Percentiles rank a stretch among this genome's conserved stretches.
These are phyloP conservation scores for Megamerina dolium DNA, from an alignment of 2,888 invertebrate genomes.

Conservation along the genomic window DNA sequence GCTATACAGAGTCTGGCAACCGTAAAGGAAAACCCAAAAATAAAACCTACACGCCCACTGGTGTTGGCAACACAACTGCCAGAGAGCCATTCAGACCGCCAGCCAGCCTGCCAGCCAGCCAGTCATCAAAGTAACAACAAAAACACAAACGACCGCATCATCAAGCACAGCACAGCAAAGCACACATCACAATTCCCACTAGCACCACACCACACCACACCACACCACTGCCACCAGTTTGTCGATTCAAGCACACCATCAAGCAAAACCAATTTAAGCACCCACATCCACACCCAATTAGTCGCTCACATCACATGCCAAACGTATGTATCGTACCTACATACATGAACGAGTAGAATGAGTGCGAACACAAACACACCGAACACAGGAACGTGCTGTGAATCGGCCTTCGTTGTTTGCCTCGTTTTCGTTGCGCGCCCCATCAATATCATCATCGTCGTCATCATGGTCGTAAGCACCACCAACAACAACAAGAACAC, in stretches of 20 bases:
- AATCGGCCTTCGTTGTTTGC: slow-evolving; percentile 2
- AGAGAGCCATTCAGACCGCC: slow-evolving; percentile 3
- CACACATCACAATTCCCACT: background rate
- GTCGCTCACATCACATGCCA: slow-evolving; percentile 35
- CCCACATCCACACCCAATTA: slow-evolving; percentile 46
- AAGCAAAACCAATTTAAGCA: slow-evolving; percentile 41
- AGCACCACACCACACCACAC: too few relatives aligned
- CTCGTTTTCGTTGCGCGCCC: background rate
- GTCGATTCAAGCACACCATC: slow-evolving; percentile 5
- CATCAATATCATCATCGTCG: background rate
- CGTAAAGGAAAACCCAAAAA: slow-evolving; percentile 17
- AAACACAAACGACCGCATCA: too few relatives aligned
- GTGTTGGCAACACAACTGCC: slow-evolving; percentile 12
- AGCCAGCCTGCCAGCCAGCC: too few relatives aligned
- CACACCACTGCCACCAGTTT: slow-evolving; percentile 35
- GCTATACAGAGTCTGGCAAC: too few relatives aligned
- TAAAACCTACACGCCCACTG: slow-evolving; percentile 22
- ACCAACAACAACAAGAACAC: slow-evolving; percentile 1
- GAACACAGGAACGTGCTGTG: background rate
- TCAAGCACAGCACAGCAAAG: too few relatives aligned
- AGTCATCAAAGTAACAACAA: too few relatives aligned
- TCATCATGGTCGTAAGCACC: background rate
- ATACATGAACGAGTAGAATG: background rate
- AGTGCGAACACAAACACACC: slow-evolving; percentile 3
- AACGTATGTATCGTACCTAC: slow-evolving; percentile 11